A percentile compares a stretch with the other conserved stretches of the same genome.
Conservation (phyloP, 2,888 invertebrate genomes). For the Cataglyphis rosenhaueri region DNA sequence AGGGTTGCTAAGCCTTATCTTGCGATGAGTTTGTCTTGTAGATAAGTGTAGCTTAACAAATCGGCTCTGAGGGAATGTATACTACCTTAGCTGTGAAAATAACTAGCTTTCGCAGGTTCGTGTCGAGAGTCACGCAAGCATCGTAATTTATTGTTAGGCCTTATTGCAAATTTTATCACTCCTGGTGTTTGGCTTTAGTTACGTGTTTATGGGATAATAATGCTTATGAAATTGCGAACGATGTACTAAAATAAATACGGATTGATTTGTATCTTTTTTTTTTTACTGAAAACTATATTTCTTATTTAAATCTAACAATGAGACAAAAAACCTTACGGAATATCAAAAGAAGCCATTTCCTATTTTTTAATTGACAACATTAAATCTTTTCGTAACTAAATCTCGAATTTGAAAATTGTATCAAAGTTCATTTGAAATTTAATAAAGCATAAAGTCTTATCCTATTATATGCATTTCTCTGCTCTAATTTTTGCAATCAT, state of each 20-base stretch:
- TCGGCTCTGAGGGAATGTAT: constrained; percentile 35
- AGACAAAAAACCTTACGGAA: background rate
- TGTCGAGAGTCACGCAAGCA: background rate
- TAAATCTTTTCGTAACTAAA: constrained; percentile 1
- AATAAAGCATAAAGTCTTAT: background rate
- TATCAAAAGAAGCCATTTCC: background rate
- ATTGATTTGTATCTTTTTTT: background rate
- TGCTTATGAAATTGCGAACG: background rate
- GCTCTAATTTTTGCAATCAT: background rate
- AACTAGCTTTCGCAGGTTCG: constrained; percentile 19
- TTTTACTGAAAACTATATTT: background rate
- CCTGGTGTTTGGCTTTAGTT: background rate
- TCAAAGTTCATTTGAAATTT: background rate
- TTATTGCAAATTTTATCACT: constrained; percentile 10
- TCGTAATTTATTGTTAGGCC: constrained; percentile 23
- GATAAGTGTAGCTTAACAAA: constrained; percentile 61
- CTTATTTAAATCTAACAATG: background rate
- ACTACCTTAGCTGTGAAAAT: constrained; percentile 25
- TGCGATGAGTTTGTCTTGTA: constrained; percentile 56
- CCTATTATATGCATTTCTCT: background rate
- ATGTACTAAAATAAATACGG: background rate
- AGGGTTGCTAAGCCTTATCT: constrained; percentile 64
- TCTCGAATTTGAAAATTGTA: background rate
- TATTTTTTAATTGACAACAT: background rate
- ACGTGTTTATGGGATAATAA: background rate